Base-by-base conservation (phyloP, 2,888 invertebrate genomes). In the Malachius bipustulatus region DNA sequence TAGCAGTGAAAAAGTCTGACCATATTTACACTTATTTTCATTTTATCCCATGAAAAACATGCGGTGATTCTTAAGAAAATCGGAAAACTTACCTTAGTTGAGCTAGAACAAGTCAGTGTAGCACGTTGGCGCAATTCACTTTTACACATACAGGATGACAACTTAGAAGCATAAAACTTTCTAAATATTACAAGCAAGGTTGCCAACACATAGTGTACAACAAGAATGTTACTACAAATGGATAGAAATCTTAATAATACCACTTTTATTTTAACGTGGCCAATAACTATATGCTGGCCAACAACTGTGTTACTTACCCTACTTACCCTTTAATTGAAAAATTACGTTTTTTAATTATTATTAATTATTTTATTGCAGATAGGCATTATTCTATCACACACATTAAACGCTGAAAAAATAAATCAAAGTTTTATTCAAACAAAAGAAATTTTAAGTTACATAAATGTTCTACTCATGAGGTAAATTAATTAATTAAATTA, bases 221-320 rank as follows among this genome's bases (percentile, higher is more conserved):
- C 13, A 13, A 13, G 9, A 31, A 9, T 9, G 8, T 11, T 31
- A 11, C 14, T 31, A 14, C 14, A 10, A 31, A 14, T 31, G 9
- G n/a, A 19, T 19, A 19, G 24, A 19, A 19, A 19, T 19, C 24
- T n/a, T 19, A 19, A 19, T 19, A 19, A 13, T 13, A 13, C 14
- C 31, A 9, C 6, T 6, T 29, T 6, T 29, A 29, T 8, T 8
- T 29, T 10, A 10, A 10, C 29, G 13, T 31, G 31, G 31, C 31
- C 31, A 31, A 31, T 31, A 13, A 31, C 31, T 31, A 13, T 31
- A 8, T 13, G 8, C 11, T 31, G 31, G 31, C 31, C 31, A 31
- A 31, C 31, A 38, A 26, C 38, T 32, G 14, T 39, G 38, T 27
- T 12, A 15, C 13, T 14, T 28, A 16, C 31, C 32, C n/a, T n/a